Evolutionary conservation across 53 echinoderm and acorn worm species (phyloP), one percentile per base, ranked within the genome.

Genomic region (Patiria pectinifera): DNA sequence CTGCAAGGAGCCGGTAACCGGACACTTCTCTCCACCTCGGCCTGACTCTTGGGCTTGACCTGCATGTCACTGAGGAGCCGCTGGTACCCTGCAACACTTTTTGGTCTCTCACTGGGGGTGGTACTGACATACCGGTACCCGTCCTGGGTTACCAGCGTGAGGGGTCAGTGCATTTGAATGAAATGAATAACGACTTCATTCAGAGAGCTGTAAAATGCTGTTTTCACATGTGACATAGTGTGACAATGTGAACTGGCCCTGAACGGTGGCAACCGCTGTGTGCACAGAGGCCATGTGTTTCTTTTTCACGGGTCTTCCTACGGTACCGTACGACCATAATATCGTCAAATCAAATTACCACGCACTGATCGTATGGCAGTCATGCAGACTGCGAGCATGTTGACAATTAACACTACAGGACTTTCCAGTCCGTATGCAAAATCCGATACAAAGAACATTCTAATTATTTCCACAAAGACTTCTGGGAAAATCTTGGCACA

Each of bases 121-220:
- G 8, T 53, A 53, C 53, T 53, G 53, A 53, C 5, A 8, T 53
- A 53, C 53, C 53, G 1, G 8, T 53, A 53, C 53, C 53, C 53
- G 8, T 53, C 11, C 43, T 70, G n/a, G 14, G 6, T 8, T 16
- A 71, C 22, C 47, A 71, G 71, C 16, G 47, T 45, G 43, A 69
- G n/a, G 71, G 85, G 85, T 85, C 85, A 85, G 44, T 47, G 21
- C 48, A 70, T 45, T 71, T 71, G 85, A 71, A 71, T 71, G 69
- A n/a, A 16, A 77, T 26, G 43, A 77, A 77, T 77, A 18, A 26
- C 45, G 35, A 18, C 77, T 77, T 14, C 43, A 77, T 26, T 77
- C 77, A 77, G 16, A 35, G 72, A 23, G 72, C 21, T 77, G 10
- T 14, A 21, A 8, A 26, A 77, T 25, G 9, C 45, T 78, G 46